Evolutionary conservation across 2,113 vertebrate species (phyloP).

Genomic region (Macheiramphus alcinus): DNA sequence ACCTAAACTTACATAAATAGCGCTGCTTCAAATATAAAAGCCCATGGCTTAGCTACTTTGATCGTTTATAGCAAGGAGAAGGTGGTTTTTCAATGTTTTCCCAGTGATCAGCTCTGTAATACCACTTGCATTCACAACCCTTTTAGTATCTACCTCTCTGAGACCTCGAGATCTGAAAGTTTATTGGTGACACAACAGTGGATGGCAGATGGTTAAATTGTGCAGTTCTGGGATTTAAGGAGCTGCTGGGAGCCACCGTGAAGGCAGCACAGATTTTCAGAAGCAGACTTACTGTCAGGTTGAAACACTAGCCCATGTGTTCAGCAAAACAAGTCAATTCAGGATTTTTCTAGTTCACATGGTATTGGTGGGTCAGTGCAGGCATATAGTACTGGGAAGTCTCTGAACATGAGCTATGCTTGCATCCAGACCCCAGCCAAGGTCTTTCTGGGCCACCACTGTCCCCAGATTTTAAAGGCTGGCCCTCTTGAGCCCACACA

Average conservation of each 20-base stretch:
- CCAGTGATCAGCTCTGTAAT: background rate
- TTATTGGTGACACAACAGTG: fast-evolving
- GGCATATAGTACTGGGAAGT: background rate
- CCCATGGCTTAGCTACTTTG: background rate
- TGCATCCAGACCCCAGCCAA: background rate
- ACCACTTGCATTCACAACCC: background rate
- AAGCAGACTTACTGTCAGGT: background rate
- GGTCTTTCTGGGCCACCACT: background rate
- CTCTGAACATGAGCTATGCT: background rate
- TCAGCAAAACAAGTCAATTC: background rate
- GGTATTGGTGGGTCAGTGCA: background rate
- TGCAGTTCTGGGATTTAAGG: background rate
- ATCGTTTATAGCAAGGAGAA: background rate
- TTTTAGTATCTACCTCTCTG: background rate
- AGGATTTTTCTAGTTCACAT: background rate
- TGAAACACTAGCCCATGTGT: background rate
- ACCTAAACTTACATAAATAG: background rate
- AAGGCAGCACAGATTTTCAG: background rate
- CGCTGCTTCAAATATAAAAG: background rate
- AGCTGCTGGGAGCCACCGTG: background rate
- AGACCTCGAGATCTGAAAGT: background rate
- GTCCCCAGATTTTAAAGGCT: background rate
- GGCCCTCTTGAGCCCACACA: background rate
- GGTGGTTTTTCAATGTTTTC: background rate
- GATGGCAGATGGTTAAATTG: background rate